These are phyloP conservation scores for Oppia nitens DNA, from an alignment of 1,140 invertebrate genomes.

Conservation along the genomic window DNA sequence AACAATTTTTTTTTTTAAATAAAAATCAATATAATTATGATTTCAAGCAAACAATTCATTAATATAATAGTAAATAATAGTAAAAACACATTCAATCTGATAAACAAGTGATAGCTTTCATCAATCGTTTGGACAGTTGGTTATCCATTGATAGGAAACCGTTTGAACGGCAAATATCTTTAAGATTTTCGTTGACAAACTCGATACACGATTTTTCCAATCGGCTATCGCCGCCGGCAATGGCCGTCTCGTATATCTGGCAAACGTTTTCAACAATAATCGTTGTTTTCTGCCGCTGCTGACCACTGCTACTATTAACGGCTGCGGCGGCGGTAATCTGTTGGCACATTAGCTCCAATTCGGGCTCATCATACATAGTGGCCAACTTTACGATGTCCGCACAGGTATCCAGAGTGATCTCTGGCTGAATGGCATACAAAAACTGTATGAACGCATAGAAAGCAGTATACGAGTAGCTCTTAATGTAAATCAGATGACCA, in stretches of 20 bases:
- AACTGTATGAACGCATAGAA: constrained; percentile 5
- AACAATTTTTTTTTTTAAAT: too few species aligned
- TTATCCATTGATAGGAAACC: constrained; percentile 1
- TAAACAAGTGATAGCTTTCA: constrained; percentile 1
- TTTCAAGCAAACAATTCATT: too few species aligned
- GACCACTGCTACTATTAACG: too few species aligned
- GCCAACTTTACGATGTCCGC: constrained; percentile 4
- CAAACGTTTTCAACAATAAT: constrained; percentile 1
- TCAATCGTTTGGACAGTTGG: neutral
- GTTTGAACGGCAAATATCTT: constrained; percentile 1
- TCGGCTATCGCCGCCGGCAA: neutral
- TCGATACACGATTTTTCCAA: constrained; percentile 1
- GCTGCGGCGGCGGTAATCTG: constrained; percentile 1
- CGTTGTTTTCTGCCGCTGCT: too few species aligned
- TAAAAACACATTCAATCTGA: too few species aligned
- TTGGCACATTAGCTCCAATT: constrained; percentile 3
- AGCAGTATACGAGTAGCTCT: neutral
- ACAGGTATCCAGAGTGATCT: neutral
- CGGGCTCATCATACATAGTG: neutral
- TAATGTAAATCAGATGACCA: too few species aligned
- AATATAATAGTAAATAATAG: too few species aligned
- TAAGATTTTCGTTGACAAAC: neutral
- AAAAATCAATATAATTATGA: too few species aligned
- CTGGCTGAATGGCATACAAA: neutral
- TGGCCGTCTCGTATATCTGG: neutral